These are phyloP conservation scores for Eudyptes chrysolophus DNA, from an alignment of 2,113 vertebrate species.

Conservation along the genomic window DNA sequence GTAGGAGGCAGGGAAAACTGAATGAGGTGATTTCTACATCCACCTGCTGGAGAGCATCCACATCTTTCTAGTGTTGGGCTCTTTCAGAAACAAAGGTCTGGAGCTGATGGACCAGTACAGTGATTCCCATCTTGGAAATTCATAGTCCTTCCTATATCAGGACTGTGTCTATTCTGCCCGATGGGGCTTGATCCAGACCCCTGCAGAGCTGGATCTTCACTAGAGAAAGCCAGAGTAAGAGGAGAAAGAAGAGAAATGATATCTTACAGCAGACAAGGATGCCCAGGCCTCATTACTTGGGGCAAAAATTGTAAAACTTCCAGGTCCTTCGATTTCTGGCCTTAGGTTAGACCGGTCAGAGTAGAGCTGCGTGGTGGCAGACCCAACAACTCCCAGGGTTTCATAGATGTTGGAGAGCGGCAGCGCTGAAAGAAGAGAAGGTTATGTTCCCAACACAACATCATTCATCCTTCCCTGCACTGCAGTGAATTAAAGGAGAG, in stretches of 20 bases:
- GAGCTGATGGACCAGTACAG: not conserved
- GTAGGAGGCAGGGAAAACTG: not conserved
- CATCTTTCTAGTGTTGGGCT: not conserved
- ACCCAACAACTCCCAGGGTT: conserved; percentile 89
- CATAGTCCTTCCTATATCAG: not conserved
- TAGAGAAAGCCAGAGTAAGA: not conserved
- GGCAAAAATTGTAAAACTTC: conserved; percentile 96
- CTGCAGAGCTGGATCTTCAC: not conserved
- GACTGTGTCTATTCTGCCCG: not conserved
- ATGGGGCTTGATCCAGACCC: not conserved
- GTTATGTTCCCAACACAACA: not conserved
- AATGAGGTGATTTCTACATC: not conserved
- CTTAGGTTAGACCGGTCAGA: conserved; percentile 85
- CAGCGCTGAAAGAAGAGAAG: conserved; percentile 76
- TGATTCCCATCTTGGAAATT: not conserved
- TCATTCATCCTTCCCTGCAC: not conserved
- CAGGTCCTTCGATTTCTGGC: conserved; percentile 91
- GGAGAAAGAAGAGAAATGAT: not conserved
- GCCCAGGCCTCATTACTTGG: conserved; percentile 96
- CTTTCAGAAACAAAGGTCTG: not conserved
- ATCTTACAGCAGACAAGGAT: conserved; percentile 85
- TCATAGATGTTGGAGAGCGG: conserved; percentile 94
- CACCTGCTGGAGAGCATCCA: not conserved
- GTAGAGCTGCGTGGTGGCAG: conserved; percentile 93
- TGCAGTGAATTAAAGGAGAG: not conserved